Conservation (phyloP, 2,888 invertebrate species). For the Tetragonisca angustula region DNA sequence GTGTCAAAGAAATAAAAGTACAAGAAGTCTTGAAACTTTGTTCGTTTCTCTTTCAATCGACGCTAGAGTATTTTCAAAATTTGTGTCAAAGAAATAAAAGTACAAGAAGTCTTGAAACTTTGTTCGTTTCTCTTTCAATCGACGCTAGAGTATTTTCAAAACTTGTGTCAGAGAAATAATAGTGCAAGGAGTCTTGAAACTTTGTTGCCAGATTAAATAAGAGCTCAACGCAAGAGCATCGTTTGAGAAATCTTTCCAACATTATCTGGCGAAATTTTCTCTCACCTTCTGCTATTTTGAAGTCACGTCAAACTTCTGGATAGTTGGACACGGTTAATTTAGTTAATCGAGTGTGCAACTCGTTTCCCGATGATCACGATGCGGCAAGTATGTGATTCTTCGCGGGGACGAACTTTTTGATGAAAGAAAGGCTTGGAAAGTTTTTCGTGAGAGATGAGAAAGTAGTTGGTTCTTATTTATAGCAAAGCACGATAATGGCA, state of each 20-base stretch:
- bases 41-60: too few relatives aligned
- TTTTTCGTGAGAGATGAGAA: conserved; percentile 57
- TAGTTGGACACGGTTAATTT: not conserved
- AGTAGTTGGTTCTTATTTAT: conserved; percentile 78
- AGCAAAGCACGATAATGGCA: conserved; percentile 80
- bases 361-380: not conserved
- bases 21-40: too few relatives aligned
- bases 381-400: not conserved
- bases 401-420: not conserved
- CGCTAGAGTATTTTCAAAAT: too few relatives aligned
- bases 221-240: not conserved
- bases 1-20: too few relatives aligned
- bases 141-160: too few relatives aligned
- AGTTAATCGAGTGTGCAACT: not conserved
- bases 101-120: too few relatives aligned
- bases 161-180: too few relatives aligned
- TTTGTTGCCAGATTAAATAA: too few relatives aligned
- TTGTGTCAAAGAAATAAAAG: too few relatives aligned
- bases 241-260: not conserved
- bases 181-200: too few relatives aligned
- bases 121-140: too few relatives aligned
- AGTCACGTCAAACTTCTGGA: not conserved
- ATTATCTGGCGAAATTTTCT: not conserved
- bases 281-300: not conserved
- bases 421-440: not conserved